Evolutionary conservation across 2,113 vertebrate genomes (phyloP).

Genomic region (human (Homo sapiens)): GRCh38 chr5:19010501-19011000

Average conservation of each 20-base stretch:
- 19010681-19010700: background rate
- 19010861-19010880: background rate
- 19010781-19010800: background rate
- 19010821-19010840: background rate
- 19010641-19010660: background rate
- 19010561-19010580: background rate
- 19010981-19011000: slow-evolving; percentile 33
- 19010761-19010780: background rate
- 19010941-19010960: slow-evolving; percentile 77
- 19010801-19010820: background rate
- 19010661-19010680: background rate
- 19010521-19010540: background rate
- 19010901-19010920: slow-evolving; percentile 25
- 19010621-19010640: background rate
- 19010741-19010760: background rate
- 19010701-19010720: background rate
- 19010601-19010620: background rate
- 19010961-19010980: slow-evolving; percentile 49
- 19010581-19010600: background rate
- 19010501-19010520: background rate
- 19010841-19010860: background rate
- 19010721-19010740: background rate
- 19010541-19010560: background rate
- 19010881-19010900: slow-evolving; percentile 54
- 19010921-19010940: slow-evolving; percentile 47